Percentiles rank a stretch among this genome's conserved stretches.
phyloP scores from a whole-genome alignment of 2,888 invertebrate genomes.

The Luffia ferchaultella region DNA sequence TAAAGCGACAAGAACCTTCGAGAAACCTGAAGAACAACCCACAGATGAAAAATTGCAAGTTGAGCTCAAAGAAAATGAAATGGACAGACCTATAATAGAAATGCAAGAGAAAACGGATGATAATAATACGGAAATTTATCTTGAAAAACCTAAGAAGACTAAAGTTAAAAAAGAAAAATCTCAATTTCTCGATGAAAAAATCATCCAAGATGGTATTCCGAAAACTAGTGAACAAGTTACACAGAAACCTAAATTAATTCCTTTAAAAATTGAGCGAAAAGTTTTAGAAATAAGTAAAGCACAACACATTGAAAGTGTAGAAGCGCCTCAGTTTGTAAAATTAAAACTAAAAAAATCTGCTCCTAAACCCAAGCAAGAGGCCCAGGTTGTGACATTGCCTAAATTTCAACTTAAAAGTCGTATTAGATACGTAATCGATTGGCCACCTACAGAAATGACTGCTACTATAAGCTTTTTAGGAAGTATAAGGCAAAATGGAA shows the following conservation, averaged over 20 bases:
- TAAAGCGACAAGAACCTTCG: neutral
- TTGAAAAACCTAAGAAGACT: too few species aligned
- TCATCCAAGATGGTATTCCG: neutral
- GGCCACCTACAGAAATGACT: constrained; percentile 66
- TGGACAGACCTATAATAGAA: neutral
- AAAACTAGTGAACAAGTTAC: constrained; percentile 6
- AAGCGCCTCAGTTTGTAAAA: constrained; percentile 71
- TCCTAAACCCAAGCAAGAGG: constrained; percentile 53
- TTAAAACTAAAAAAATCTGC: constrained; percentile 74
- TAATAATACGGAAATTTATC: neutral
- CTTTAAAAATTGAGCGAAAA: constrained; percentile 70
- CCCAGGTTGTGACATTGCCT: constrained; percentile 55
- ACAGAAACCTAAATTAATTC: constrained; percentile 41
- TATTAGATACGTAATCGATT: constrained; percentile 68
- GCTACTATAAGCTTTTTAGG: constrained; percentile 62
- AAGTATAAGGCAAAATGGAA: constrained; percentile 68
- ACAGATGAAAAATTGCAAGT: neutral
- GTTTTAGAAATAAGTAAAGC: constrained; percentile 69
- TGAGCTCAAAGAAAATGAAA: neutral
- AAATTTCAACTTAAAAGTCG: constrained; percentile 78
- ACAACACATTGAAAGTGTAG: constrained; percentile 68
- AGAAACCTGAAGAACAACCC: constrained; percentile 19
- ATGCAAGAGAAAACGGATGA: neutral
- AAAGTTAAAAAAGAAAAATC: constrained; percentile 8
- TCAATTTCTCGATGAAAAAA: too few species aligned